A percentile compares a stretch with the other conserved stretches of the same genome.
Conservation (phyloP, 2,797 vertebrate species). For the Chlorospingus flavigularis region DNA sequence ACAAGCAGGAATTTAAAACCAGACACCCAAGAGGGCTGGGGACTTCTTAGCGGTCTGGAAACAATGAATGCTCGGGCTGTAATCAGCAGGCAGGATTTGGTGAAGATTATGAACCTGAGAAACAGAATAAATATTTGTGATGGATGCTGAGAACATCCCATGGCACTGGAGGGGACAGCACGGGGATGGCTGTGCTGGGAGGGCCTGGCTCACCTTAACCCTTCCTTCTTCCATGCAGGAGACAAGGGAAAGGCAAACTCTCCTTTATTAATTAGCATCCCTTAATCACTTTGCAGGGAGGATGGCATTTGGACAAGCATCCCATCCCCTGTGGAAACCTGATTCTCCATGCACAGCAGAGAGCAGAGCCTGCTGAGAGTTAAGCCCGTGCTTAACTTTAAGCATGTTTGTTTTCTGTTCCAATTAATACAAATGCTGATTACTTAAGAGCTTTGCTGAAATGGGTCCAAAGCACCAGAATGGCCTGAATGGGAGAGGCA, state of each 20-base stretch:
- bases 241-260: background rate
- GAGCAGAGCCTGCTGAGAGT: background rate
- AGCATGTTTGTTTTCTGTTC: background rate
- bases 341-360: background rate
- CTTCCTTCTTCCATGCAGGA: background rate
- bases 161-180: fast-evolving
- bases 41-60: background rate
- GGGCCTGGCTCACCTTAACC: background rate
- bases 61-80: background rate
- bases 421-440: background rate
- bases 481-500: background rate
- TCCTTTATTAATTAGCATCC: background rate
- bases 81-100: background rate
- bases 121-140: background rate
- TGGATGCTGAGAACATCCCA: fast-evolving
- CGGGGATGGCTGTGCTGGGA: fast-evolving
- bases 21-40: conserved; percentile 2
- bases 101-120: background rate
- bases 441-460: background rate
- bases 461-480: background rate
- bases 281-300: background rate
- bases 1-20: conserved; percentile 6
- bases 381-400: background rate
- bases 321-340: background rate
- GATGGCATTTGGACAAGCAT: background rate